A percentile compares a stretch with the other conserved stretches of the same genome.
Conservation (phyloP, 2,797 vertebrate species). For the Cossypha dichroa region DNA sequence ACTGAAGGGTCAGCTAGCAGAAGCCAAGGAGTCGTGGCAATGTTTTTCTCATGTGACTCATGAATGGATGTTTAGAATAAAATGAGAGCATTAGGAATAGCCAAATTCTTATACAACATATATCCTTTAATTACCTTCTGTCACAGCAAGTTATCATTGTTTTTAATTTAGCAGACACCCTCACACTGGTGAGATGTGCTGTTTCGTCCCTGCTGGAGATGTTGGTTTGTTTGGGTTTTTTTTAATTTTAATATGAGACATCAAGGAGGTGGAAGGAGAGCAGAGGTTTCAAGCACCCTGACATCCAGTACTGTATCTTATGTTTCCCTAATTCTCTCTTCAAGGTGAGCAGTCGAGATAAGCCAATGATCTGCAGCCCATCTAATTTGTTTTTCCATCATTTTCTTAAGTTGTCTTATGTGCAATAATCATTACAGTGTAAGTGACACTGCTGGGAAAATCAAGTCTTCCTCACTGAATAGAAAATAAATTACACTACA, state of each 20-base stretch:
- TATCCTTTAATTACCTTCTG: slow-evolving; percentile 2
- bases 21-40: background rate
- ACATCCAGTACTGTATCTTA: background rate
- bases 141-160: background rate
- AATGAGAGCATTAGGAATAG: background rate
- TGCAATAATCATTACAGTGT: slow-evolving; percentile 59
- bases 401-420: slow-evolving; percentile 56
- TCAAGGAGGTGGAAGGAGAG: background rate
- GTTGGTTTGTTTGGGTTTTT: background rate
- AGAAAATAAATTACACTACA: slow-evolving; percentile 30
- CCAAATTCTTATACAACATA: background rate
- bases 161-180: background rate
- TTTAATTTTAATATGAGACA: background rate
- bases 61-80: background rate
- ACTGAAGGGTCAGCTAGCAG: background rate
- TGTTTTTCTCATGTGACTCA: background rate
- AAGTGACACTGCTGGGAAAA: slow-evolving; percentile 68
- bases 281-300: background rate
- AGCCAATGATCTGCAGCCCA: slow-evolving; percentile 6
- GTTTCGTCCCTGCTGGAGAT: background rate
- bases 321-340: slow-evolving; percentile 24
- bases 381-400: slow-evolving; percentile 50
- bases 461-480: slow-evolving; percentile 63
- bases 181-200: background rate
- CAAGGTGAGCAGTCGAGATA: slow-evolving; percentile 53